These are phyloP conservation scores for Lepilemur septentrionalis DNA, from an alignment of 2,797 vertebrate genomes.

Conservation along the genomic window DNA sequence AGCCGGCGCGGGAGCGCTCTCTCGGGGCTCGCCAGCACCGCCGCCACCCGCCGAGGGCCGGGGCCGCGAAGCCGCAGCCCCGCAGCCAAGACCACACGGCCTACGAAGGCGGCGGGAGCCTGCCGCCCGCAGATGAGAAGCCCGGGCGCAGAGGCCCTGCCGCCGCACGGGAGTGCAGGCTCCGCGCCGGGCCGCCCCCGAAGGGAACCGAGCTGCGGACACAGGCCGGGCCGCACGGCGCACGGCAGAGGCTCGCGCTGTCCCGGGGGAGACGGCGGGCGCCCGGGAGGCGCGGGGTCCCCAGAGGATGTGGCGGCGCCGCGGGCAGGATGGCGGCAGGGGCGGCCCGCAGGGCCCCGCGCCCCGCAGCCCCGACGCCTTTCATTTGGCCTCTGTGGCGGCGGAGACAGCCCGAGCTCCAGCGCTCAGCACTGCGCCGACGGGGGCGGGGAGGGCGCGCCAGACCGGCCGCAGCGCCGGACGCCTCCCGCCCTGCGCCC, in stretches of 20 bases:
- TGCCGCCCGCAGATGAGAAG: neutral
- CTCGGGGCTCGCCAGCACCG: neutral
- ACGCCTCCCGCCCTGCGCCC: neutral
- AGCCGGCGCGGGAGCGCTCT: neutral
- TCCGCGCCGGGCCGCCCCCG: neutral
- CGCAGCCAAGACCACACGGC: neutral
- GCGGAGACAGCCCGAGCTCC: conserved; percentile 61
- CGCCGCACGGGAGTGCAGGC: neutral
- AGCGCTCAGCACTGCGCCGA: conserved; percentile 72
- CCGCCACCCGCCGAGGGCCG: neutral
- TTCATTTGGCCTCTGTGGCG: conserved; percentile 86
- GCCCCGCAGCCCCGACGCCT: conserved; percentile 78
- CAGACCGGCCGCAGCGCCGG: conserved; percentile 40
- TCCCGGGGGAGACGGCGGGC: neutral
- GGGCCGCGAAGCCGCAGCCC: neutral
- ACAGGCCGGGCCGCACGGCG: neutral
- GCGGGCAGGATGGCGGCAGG: neutral
- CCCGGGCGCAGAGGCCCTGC: neutral
- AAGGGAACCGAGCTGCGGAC: neutral
- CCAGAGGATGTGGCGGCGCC: conserved; percentile 8
- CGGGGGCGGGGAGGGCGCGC: neutral
- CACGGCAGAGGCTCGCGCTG: neutral
- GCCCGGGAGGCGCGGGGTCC: neutral
- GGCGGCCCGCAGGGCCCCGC: conserved; percentile 57
- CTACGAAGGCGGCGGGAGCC: neutral